Evolutionary conservation across 2,888 invertebrate genomes (phyloP), one percentile per base, ranked within the genome.

Genomic region (Macrosoma leucophasiata): DNA sequence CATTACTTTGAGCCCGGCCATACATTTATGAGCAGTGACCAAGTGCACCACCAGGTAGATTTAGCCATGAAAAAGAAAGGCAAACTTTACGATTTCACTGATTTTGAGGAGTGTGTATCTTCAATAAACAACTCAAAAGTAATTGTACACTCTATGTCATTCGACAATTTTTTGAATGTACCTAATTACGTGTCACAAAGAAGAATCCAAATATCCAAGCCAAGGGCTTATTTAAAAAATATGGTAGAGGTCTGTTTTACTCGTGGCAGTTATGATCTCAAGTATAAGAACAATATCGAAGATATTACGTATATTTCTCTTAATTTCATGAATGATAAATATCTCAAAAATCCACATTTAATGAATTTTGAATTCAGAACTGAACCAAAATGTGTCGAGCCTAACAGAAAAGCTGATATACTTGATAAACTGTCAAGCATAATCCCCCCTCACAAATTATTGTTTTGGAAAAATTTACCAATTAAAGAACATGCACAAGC

Each of bases 11-110:
- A 48, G 35, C 47, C 48, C 3, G 51, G 53, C 3, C 49, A 52
- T 28, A 52, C 52, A n/a, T 50, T 52, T 28, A 49, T 51, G 48
- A 36, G 40, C 12, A 23, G 38, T 32, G 52, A 52, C 25, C 41
- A 41, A 24, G 39, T 50, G 7, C 52, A 52, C 28, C 46, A 46
- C 19, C 46, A 48, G 20, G 47, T 48, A 2, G 46, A 48, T 22
- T 17, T 39, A 8, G 26, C 46, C 5, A 46, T 48, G 39, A 52
- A 48, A 26, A 41, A 39, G 23, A 50, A 43, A 37, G 31, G 35
- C 4, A 46, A 41, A 38, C 18, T 43, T 7, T 46, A 50, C 25
- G 43, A 50, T 27, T 46, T 47, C 26, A 11, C 9, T 5, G 50
- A 52, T 32, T 52, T 50, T 41, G 41, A 29, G 24, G 43, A 48